Evolutionary conservation across 2,113 vertebrate species (phyloP).

Genomic region (Uria lomvia): DNA sequence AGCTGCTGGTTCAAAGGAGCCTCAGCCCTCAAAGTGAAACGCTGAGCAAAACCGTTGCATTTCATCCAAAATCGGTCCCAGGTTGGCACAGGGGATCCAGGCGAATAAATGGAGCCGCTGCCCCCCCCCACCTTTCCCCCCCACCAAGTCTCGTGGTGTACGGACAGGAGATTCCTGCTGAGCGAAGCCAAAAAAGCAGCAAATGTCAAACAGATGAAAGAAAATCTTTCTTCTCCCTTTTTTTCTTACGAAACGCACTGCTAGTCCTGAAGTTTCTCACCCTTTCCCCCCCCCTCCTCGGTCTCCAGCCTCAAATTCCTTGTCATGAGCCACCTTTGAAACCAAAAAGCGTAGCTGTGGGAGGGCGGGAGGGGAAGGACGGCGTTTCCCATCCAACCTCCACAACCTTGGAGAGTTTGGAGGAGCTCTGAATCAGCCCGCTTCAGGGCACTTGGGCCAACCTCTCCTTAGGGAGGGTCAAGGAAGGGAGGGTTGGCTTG

Average conservation of each 20-base stretch:
- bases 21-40: slow-evolving; percentile 1
- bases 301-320: background rate
- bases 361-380: background rate
- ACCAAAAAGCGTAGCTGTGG: background rate
- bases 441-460: background rate
- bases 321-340: background rate
- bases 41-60: background rate
- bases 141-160: rapidly evolving
- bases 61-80: background rate
- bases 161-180: background rate
- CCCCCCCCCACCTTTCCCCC: background rate
- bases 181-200: background rate
- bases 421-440: background rate
- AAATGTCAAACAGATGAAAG: background rate
- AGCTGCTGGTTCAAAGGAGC: slow-evolving; percentile 40
- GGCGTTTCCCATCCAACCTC: rapidly evolving
- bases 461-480: background rate
- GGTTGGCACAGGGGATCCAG: background rate
- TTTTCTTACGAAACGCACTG: rapidly evolving
- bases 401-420: background rate
- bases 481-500: background rate
- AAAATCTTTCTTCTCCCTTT: background rate
- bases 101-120: rapidly evolving
- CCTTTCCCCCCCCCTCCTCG: background rate
- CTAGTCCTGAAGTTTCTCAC: background rate